Conservation (phyloP, 1,140 invertebrate genomes). For the Bombus confusus region DNA sequence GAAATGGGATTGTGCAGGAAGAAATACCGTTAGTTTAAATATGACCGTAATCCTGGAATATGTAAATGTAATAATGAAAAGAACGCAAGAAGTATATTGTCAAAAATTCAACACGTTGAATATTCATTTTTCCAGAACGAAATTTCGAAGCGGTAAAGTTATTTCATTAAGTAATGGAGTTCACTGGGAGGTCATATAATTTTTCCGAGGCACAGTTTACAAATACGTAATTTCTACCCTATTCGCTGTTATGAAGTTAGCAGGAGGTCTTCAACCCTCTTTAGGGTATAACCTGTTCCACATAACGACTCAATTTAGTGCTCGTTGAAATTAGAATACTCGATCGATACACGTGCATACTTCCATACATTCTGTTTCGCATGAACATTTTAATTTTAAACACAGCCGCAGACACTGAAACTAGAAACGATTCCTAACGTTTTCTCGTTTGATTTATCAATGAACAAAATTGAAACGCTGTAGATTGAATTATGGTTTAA, state of each 20-base stretch:
- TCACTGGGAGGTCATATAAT: conserved; percentile 2
- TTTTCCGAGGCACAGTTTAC: not conserved
- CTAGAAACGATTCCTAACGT: not conserved
- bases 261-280: conserved; percentile 10
- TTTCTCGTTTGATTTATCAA: not conserved
- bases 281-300: not conserved
- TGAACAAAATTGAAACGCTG: not conserved
- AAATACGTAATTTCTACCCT: conserved; percentile 22
- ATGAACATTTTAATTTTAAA: not conserved
- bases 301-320: conserved; percentile 11
- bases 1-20: too few relatives aligned
- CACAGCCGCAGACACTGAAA: too few relatives aligned
- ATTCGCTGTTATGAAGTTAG: not conserved
- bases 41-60: too few relatives aligned
- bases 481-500: not conserved
- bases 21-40: too few relatives aligned
- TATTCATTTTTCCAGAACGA: not conserved
- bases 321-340: not conserved
- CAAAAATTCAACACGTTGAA: not conserved
- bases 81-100: not conserved
- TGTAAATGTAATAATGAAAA: not conserved
- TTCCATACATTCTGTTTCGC: not conserved
- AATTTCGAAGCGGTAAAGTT: not conserved
- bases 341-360: not conserved
- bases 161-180: not conserved